These are phyloP conservation scores for Forbesichthys papilliferus DNA, from an alignment of 2,113 vertebrate species.

Conservation along the genomic window DNA sequence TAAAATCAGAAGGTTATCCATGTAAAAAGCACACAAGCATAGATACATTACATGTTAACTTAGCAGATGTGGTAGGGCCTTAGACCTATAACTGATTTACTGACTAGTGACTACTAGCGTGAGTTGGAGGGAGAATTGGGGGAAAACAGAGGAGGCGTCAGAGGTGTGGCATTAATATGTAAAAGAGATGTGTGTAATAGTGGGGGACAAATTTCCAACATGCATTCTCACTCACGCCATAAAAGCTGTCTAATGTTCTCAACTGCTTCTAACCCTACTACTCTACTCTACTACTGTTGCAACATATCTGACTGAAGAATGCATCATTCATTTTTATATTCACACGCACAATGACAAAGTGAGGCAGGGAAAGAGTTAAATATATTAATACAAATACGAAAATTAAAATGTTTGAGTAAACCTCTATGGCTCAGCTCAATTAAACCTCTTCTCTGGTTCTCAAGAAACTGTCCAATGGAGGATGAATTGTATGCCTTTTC, in stretches of 20 bases:
- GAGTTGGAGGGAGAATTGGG: not conserved
- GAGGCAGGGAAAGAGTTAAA: too few species aligned
- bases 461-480: not conserved
- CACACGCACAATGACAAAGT: too few species aligned
- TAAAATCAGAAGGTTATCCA: not conserved
- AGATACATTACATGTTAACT: not conserved
- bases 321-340: too few species aligned
- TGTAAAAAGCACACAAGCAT: not conserved
- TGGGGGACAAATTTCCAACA: too few species aligned
- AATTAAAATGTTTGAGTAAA: not conserved
- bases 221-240: too few species aligned
- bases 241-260: too few species aligned
- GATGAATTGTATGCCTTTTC: not conserved
- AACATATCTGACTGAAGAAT: too few species aligned
- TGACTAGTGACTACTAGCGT: not conserved
- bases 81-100: not conserved
- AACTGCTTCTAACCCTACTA: too few species aligned
- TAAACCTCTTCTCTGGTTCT: not conserved
- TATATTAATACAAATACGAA: too few species aligned
- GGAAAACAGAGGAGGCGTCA: not conserved
- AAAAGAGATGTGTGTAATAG: too few species aligned
- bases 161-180: not conserved
- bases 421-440: conserved; percentile 3
- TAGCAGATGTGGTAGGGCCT: too few species aligned
- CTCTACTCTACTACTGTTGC: too few species aligned